A percentile compares a stretch with the other conserved stretches of the same genome.
Evolutionary conservation across 2,113 vertebrate genomes (phyloP).

Genomic region (Cyprinodon tularosa): DNA sequence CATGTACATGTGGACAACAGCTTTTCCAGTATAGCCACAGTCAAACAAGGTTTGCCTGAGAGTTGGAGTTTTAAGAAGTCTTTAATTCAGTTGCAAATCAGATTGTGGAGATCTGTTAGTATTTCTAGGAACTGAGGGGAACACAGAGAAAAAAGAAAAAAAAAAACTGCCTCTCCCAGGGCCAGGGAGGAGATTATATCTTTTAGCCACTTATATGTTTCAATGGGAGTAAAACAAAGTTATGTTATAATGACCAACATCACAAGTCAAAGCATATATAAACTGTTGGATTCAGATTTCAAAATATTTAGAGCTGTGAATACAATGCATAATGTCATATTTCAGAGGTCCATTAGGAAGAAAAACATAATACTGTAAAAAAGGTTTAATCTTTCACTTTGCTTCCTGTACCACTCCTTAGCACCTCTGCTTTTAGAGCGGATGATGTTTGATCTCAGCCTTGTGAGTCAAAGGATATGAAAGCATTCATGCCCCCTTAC

Average conservation of each 20-base stretch:
- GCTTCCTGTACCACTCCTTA: conserved; percentile 8
- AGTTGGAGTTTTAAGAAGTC: conserved; percentile 1
- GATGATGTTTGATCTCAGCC: conserved; percentile 16
- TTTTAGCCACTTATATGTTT: not conserved
- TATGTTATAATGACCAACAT: not conserved
- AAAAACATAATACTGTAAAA: not conserved
- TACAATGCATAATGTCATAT: not conserved
- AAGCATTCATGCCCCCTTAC: conserved; percentile 16
- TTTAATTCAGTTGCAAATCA: conserved; percentile 33
- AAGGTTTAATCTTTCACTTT: conserved; percentile 15
- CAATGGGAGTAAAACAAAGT: conserved; percentile 7
- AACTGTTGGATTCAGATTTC: not conserved
- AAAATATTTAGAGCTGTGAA: conserved; percentile 18
- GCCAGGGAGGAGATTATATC: conserved; percentile 54
- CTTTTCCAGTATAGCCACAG: too few relatives aligned
- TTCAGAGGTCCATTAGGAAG: not conserved
- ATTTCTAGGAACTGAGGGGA: conserved; percentile 48
- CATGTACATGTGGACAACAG: too few relatives aligned
- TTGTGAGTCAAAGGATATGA: conserved; percentile 15
- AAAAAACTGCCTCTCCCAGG: conserved; percentile 40
- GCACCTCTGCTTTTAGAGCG: conserved; percentile 7
- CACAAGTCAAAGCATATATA: not conserved
- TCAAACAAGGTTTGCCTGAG: too few relatives aligned
- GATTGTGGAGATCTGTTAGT: conserved; percentile 20
- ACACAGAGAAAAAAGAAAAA: conserved; percentile 39